A percentile compares a stretch with the other conserved stretches of the same genome.
Evolutionary conservation across 2,797 vertebrate species (phyloP).

Genomic region (Hylomyscus alleni): DNA sequence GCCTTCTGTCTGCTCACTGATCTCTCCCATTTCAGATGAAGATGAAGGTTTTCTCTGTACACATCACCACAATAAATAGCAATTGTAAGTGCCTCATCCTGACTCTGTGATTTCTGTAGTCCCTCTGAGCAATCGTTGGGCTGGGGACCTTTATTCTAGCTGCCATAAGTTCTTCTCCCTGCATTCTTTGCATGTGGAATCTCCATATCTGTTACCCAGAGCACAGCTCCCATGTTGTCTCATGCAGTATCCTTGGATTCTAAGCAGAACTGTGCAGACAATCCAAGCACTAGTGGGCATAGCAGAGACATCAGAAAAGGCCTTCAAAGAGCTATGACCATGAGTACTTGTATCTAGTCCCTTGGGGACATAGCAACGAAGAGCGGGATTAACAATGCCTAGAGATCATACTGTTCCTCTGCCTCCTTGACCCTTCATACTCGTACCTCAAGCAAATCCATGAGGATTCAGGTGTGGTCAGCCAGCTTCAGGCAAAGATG

Average conservation of each 20-base stretch:
- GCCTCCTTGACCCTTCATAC: background rate
- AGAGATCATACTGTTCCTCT: accelerated
- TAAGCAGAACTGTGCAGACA: background rate
- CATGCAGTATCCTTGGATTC: background rate
- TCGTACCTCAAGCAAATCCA: background rate
- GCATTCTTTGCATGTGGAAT: accelerated
- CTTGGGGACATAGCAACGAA: accelerated
- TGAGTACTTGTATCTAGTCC: accelerated
- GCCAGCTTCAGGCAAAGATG: accelerated
- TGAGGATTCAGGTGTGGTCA: accelerated
- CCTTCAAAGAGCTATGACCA: accelerated
- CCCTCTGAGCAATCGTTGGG: accelerated
- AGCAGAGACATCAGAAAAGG: background rate
- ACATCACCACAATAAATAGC: background rate
- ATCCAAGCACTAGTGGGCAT: background rate
- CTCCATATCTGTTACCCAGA: accelerated
- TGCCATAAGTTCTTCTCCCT: accelerated
- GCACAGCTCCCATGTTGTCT: accelerated
- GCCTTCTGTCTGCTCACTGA: background rate
- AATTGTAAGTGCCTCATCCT: accelerated
- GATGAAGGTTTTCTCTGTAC: background rate
- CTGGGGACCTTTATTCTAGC: accelerated
- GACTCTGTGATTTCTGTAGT: accelerated
- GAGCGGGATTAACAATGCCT: accelerated
- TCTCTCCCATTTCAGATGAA: accelerated